phyloP scores from a whole-genome alignment of 2,888 invertebrate species.

The Phengaris alcon region DNA sequence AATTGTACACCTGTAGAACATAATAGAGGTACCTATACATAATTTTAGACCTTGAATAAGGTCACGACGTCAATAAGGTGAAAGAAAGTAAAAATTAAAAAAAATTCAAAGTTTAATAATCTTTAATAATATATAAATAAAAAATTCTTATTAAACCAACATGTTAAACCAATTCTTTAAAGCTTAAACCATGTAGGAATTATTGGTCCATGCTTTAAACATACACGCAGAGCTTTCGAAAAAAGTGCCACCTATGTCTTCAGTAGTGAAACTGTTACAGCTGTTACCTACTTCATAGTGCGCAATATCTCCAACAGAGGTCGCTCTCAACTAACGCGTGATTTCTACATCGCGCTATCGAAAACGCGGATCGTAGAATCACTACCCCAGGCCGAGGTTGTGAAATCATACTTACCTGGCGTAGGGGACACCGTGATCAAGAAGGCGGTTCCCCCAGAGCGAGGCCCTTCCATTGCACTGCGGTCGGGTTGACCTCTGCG shows the following conservation, averaged over 20 bases:
- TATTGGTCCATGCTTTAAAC: too few relatives aligned
- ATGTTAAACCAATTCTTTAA: too few relatives aligned
- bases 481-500: conserved; percentile 27
- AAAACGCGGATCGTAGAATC: background rate
- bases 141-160: too few relatives aligned
- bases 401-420: conserved; percentile 21
- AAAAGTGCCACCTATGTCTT: background rate
- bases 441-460: conserved; percentile 23
- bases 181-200: too few relatives aligned
- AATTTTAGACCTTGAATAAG: too few relatives aligned
- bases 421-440: conserved; percentile 24
- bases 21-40: too few relatives aligned
- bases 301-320: background rate
- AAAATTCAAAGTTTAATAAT: too few relatives aligned
- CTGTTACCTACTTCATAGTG: background rate
- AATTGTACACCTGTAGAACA: too few relatives aligned
- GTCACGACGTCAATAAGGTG: too few relatives aligned
- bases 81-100: too few relatives aligned
- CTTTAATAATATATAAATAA: too few relatives aligned
- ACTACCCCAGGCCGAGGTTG: background rate
- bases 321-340: background rate
- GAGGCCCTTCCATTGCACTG: conserved; percentile 27
- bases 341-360: conserved; percentile 16
- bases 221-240: too few relatives aligned
- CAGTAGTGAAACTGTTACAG: background rate